Conservation (phyloP, 2,888 invertebrate species). For the Sinotaia quadrata region DNA sequence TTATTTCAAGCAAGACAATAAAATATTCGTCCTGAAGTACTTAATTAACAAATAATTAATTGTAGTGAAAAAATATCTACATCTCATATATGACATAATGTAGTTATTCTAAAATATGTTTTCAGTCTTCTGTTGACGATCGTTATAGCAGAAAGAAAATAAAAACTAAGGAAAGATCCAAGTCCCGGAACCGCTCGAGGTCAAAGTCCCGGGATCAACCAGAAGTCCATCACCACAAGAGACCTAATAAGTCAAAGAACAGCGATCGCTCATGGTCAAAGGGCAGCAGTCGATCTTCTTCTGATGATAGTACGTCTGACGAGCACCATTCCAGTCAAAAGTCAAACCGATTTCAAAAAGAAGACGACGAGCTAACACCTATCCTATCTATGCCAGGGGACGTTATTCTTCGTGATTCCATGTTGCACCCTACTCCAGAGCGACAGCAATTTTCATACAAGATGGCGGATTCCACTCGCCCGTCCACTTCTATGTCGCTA, state of each 20-base stretch:
- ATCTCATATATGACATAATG: too few species aligned
- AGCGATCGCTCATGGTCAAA: constrained; percentile 13
- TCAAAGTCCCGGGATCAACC: constrained; percentile 22
- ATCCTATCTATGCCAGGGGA: constrained; percentile 27
- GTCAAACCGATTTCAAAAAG: neutral
- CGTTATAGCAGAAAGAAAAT: constrained; percentile 1
- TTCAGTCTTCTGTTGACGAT: constrained; percentile 6
- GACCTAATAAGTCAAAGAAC: neutral
- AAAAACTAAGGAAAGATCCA: too few species aligned
- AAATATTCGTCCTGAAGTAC: too few species aligned
- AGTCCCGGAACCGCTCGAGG: constrained; percentile 13
- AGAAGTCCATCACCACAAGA: too few species aligned
- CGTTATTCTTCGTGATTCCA: constrained; percentile 22
- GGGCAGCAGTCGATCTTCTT: neutral
- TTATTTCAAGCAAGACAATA: too few species aligned
- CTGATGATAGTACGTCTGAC: neutral
- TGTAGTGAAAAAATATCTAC: too few species aligned
- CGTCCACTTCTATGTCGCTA: constrained; percentile 4
- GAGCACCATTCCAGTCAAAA: neutral
- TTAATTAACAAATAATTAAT: too few species aligned
- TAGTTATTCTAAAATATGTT: too few species aligned
- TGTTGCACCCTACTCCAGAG: neutral
- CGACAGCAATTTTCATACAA: neutral
- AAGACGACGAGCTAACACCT: constrained; percentile 5
- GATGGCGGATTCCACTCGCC: neutral